Evolutionary conservation across 2,113 vertebrate species (phyloP).

Genomic region (Cromileptes altivelis): DNA sequence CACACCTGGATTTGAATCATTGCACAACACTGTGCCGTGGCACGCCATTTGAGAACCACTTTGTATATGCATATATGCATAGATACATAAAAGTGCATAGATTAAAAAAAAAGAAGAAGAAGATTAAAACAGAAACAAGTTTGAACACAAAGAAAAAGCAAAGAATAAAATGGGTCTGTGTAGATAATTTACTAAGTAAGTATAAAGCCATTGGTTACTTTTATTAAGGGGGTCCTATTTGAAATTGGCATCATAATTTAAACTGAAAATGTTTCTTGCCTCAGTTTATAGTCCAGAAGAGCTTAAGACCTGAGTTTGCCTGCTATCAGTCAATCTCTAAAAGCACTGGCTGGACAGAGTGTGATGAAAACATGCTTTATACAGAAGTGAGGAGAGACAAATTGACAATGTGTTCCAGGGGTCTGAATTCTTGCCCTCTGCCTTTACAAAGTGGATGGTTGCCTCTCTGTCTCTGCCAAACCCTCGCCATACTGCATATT

Average conservation of each 20-base stretch:
- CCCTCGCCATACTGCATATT: slow-evolving; percentile 51
- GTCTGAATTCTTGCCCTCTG: slow-evolving; percentile 65
- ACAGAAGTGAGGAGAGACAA: slow-evolving; percentile 76
- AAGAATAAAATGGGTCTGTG: too few species aligned
- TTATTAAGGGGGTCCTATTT: not conserved
- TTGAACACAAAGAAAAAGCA: too few species aligned
- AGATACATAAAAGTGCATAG: too few species aligned
- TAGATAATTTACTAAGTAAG: not conserved
- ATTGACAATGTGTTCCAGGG: slow-evolving; percentile 44
- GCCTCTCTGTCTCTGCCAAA: slow-evolving; percentile 55
- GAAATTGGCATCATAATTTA: not conserved
- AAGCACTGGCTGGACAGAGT: slow-evolving; percentile 22
- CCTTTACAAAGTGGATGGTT: slow-evolving; percentile 45
- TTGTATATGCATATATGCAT: too few species aligned
- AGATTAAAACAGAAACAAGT: too few species aligned
- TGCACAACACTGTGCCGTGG: too few species aligned
- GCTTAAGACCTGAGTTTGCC: slow-evolving; percentile 12
- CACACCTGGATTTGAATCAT: too few species aligned
- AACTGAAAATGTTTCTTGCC: not conserved
- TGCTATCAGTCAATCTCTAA: slow-evolving; percentile 60
- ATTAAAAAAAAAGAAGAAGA: too few species aligned
- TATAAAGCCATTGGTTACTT: not conserved
- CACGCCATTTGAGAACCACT: too few species aligned
- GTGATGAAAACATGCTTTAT: slow-evolving; percentile 66
- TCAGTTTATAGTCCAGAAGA: not conserved